Evolutionary conservation across 1,140 invertebrate species (phyloP).

Genomic region (Cyclina sinensis): DNA sequence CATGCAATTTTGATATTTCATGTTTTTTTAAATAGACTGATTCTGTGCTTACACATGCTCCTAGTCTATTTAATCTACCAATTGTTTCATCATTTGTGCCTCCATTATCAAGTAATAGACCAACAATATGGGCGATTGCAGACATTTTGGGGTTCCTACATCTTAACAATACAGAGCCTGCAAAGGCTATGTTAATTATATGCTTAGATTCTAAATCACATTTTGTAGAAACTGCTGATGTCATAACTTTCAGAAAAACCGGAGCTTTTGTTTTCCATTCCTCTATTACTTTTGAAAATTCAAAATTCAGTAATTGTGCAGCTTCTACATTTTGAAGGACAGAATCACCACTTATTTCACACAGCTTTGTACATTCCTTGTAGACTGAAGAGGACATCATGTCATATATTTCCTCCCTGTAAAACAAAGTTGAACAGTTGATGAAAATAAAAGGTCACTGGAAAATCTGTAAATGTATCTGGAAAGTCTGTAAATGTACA

Average conservation of each 20-base stretch:
- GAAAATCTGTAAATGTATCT: neutral
- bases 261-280: slow-evolving; percentile 1
- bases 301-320: neutral
- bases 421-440: neutral
- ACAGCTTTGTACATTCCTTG: neutral
- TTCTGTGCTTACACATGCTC: neutral
- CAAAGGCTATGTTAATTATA: neutral
- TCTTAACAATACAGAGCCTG: neutral
- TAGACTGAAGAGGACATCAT: neutral
- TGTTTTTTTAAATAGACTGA: slow-evolving; percentile 2
- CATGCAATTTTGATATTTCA: slow-evolving; percentile 3
- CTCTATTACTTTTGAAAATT: neutral
- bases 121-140: neutral
- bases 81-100: neutral
- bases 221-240: neutral
- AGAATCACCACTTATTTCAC: slow-evolving; percentile 1
- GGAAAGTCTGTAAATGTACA: no score
- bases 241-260: neutral
- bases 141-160: neutral
- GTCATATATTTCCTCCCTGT: neutral
- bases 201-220: neutral
- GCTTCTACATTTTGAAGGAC: neutral
- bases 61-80: neutral
- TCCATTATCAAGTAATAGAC: neutral
- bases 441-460: neutral